A percentile compares a stretch with the other conserved stretches of the same genome.
These are phyloP conservation scores for Falcunculus frontatus DNA, from an alignment of 2,113 vertebrate genomes.

Conservation along the genomic window DNA sequence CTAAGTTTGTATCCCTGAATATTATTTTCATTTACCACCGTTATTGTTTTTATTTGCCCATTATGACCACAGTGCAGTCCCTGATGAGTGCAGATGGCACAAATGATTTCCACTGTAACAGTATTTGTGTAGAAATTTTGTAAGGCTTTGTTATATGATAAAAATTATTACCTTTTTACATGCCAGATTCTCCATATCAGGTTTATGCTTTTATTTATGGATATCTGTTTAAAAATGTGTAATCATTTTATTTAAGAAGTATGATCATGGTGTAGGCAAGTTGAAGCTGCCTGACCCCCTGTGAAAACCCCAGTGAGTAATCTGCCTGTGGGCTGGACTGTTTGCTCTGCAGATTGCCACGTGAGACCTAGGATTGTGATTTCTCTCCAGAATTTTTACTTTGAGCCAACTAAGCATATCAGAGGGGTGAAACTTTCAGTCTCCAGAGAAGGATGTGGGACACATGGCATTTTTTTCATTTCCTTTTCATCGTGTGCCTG, in stretches of 20 bases:
- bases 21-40: slow-evolving; percentile 50
- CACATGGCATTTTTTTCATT: not conserved
- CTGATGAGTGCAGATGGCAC: slow-evolving; percentile 34
- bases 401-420: slow-evolving; percentile 28
- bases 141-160: not conserved
- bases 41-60: slow-evolving; percentile 29
- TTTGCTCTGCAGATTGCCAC: not conserved
- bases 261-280: not conserved
- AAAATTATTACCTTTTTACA: not conserved
- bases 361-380: slow-evolving; percentile 1
- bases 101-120: slow-evolving; percentile 9
- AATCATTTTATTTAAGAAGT: not conserved
- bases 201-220: not conserved
- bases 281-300: not conserved
- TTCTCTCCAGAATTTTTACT: slow-evolving; percentile 29
- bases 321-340: not conserved
- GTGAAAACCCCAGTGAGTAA: not conserved
- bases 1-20: not conserved
- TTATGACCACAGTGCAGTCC: not conserved
- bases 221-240: not conserved
- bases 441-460: not conserved
- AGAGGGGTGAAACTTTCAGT: slow-evolving; percentile 33
- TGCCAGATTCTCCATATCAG: not conserved
- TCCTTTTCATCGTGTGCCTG: not conserved
- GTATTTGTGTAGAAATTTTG: not conserved